Base-by-base conservation (phyloP, 2,797 vertebrate species). In the Heteromormyrus szaboi region DNA sequence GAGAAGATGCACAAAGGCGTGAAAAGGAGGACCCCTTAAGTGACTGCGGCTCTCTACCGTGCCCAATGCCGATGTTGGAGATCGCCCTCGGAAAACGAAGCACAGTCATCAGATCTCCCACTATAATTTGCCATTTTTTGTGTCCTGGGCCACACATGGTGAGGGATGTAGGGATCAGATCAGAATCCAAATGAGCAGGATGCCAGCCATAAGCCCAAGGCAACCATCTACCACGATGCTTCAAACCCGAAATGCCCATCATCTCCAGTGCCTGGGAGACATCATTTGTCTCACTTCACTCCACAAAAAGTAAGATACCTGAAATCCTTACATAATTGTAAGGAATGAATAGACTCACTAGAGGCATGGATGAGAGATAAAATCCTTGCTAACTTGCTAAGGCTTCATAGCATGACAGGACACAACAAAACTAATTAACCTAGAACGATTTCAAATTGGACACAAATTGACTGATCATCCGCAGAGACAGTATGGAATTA, bases 11-110 rank as follows among this genome's bases (percentile, higher is more conserved):
- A 72, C 46, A 72, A 51, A 86, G 91, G 90, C 90, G 59, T 91
- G 91, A 65, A 93, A 90, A 92, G 76, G 91, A 87, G 90, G 65
- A 81, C 90, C 91, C 90, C 93, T 92, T 93, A 89, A 53, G 88
- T 88, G 86, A 88, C 81, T 9, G n/a, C 2, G n/a, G 56, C 25
- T 62, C n/a, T 48, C 2, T 46, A 50, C 37, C 3, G n/a, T 33
- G 25, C 11, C 62, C 62, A 29, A 11, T 68, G 62, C 25, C 62
- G 9, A 3, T 68, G 29, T 14, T 17, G 29, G 65, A 68, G 11
- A 72, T 37, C 3, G 11, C 62, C 25, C 25, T 68, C 62, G 1
- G 25, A 68, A 33, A 72, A 25, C 12, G 9, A 14, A 68, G 65
- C 12, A 14, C 29, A 14, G 12, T 33, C 65, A 33, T 56, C 76